Conservation (phyloP, 2,797 vertebrate species). For the Tinamus major region DNA sequence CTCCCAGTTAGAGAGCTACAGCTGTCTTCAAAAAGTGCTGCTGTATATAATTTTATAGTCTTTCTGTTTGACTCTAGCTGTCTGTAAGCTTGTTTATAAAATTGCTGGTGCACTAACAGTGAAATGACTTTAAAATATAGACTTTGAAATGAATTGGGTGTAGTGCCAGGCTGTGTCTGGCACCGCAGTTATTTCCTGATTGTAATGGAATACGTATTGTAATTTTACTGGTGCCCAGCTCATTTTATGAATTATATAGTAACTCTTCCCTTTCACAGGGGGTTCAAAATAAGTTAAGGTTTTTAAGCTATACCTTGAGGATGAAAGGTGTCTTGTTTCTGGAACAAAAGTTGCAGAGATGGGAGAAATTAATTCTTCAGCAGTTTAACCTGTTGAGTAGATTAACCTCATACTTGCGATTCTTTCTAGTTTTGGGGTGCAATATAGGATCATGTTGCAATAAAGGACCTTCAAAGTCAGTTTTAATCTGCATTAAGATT, state of each 20-base stretch:
- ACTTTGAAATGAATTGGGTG: background rate
- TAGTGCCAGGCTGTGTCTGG: background rate
- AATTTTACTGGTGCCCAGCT: background rate
- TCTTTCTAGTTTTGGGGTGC: background rate
- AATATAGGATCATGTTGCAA: background rate
- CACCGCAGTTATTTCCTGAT: background rate
- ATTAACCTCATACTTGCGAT: too few relatives aligned
- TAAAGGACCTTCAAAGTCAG: background rate
- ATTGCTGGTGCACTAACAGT: background rate
- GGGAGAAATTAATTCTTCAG: background rate
- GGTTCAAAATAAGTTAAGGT: background rate
- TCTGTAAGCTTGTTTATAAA: background rate
- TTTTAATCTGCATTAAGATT: background rate
- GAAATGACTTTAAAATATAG: background rate
- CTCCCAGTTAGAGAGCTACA: background rate
- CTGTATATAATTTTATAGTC: background rate
- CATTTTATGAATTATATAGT: background rate
- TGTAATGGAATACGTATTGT: background rate
- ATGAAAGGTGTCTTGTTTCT: background rate
- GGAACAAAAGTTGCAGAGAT: background rate
- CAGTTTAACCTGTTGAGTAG: background rate
- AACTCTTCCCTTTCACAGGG: background rate
- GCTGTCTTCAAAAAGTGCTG: background rate
- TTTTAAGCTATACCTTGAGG: background rate
- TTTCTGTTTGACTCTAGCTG: rapidly evolving